Evolutionary conservation across 2,888 invertebrate genomes (phyloP).

Genomic region (Heliconius ismenius): DNA sequence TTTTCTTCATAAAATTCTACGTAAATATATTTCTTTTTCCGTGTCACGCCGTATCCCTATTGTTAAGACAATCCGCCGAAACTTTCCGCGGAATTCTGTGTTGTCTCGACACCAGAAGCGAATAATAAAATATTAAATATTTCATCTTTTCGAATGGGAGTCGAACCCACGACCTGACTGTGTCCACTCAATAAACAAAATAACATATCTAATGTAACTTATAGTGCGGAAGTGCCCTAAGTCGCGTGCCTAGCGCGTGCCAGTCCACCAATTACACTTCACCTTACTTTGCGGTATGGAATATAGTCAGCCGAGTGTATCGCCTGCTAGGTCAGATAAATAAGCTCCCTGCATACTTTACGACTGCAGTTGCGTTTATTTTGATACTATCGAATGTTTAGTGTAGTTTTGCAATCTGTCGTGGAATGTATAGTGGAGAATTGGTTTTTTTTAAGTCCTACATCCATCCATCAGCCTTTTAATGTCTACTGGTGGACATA

Average conservation of each 20-base stretch:
- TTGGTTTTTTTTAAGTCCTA: no score
- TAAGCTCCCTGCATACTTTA: constrained; percentile 29
- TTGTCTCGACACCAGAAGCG: no score
- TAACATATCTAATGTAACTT: constrained; percentile 24
- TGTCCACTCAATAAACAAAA: neutral
- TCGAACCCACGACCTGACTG: neutral
- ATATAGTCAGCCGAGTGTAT: constrained; percentile 70
- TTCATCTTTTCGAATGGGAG: no score
- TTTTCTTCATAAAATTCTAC: no score
- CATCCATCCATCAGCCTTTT: no score
- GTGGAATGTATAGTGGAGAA: no score
- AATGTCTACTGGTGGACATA: no score
- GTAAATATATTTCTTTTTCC: no score
- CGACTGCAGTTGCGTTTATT: constrained; percentile 4
- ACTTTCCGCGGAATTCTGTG: no score
- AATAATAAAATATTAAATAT: no score
- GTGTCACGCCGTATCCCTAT: no score
- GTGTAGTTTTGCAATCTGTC: neutral
- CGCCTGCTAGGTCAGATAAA: constrained; percentile 68
- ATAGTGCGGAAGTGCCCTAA: constrained; percentile 47
- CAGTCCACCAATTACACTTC: constrained; percentile 72
- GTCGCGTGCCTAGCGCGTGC: constrained; percentile 76
- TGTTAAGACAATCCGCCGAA: no score
- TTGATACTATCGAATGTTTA: neutral
- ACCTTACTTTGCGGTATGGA: constrained; percentile 70